Evolutionary conservation across 2,113 vertebrate species (phyloP).

Genomic region (Pavo muticus): DNA sequence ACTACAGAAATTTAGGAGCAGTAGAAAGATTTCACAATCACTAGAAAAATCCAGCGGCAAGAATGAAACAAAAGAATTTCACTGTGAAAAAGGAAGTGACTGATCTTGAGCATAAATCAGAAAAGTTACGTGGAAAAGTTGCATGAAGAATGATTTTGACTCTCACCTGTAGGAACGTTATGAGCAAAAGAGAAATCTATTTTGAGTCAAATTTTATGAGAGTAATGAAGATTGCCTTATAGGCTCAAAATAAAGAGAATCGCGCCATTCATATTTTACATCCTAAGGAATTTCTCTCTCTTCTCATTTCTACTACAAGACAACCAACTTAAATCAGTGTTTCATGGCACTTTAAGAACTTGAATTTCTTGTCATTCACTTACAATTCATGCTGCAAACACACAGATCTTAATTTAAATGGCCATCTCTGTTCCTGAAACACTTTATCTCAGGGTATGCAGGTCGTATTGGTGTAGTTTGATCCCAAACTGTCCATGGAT

Average conservation of each 20-base stretch:
- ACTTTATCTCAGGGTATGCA: not conserved
- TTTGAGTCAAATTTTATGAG: not conserved
- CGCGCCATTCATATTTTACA: not conserved
- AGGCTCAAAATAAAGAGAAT: not conserved
- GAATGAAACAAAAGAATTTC: not conserved
- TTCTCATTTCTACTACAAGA: not conserved
- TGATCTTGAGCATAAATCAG: not conserved
- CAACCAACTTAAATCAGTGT: not conserved
- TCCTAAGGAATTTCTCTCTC: not conserved
- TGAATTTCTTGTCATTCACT: not conserved
- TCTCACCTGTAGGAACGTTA: not conserved
- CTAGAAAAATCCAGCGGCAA: not conserved
- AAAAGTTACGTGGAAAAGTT: not conserved
- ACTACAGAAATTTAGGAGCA: not conserved
- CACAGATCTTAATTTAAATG: not conserved
- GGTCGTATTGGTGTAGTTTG: not conserved
- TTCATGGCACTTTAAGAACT: not conserved
- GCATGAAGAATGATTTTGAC: not conserved
- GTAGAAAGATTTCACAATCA: rapidly evolving
- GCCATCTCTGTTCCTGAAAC: not conserved
- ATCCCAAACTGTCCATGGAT: not conserved
- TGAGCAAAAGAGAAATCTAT: not conserved
- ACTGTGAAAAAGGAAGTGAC: not conserved
- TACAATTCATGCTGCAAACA: rapidly evolving
- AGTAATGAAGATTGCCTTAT: not conserved